phyloP scores from a whole-genome alignment of 2,113 vertebrate species.

The Toxotes jaculatrix region DNA sequence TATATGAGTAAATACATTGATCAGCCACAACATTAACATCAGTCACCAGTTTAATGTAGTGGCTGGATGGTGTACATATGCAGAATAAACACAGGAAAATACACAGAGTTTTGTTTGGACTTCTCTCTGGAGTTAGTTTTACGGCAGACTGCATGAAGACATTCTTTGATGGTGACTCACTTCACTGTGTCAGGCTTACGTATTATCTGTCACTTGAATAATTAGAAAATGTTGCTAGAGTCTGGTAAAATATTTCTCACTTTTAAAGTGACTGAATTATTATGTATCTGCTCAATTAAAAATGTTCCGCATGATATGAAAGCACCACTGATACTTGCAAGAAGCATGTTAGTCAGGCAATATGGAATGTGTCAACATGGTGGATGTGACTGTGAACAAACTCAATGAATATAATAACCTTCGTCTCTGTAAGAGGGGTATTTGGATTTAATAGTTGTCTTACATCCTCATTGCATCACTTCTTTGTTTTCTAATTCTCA shows the following conservation, averaged over 20 bases:
- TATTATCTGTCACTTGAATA: background rate
- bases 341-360: background rate
- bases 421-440: background rate
- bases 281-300: background rate
- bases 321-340: background rate
- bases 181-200: background rate
- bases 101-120: background rate
- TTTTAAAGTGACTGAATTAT: background rate
- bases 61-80: too few relatives aligned
- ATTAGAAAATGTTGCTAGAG: background rate
- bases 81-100: background rate
- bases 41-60: too few relatives aligned
- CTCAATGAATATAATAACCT: background rate
- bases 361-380: background rate
- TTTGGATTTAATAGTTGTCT: constrained; percentile 20
- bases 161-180: background rate
- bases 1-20: too few relatives aligned
- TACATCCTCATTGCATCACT: constrained; percentile 29
- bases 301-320: background rate
- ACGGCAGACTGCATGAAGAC: background rate
- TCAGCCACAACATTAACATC: too few relatives aligned
- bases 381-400: background rate
- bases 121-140: background rate
- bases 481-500: constrained; percentile 17
- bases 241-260: background rate